These are phyloP conservation scores for Acipenser ruthenus DNA, from an alignment of 2,797 vertebrate genomes.

Conservation along the genomic window DNA sequence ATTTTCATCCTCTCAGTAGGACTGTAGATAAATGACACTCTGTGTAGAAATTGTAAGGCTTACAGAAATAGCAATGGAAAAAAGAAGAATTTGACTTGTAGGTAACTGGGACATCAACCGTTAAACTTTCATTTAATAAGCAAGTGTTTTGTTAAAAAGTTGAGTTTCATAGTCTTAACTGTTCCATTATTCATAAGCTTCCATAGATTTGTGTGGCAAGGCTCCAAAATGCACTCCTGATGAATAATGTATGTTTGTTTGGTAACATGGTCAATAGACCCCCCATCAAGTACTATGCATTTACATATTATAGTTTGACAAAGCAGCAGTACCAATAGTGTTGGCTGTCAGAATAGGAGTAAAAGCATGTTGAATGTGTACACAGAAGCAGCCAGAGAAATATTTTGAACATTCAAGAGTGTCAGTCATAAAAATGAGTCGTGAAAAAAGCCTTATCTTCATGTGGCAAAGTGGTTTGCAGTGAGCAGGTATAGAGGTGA, in stretches of 20 bases:
- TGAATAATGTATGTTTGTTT: slow-evolving; percentile 40
- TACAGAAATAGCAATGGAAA: too few species aligned
- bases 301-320: slow-evolving; percentile 53
- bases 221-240: slow-evolving; percentile 4
- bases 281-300: slow-evolving; percentile 38
- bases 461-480: too few species aligned
- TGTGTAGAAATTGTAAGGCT: too few species aligned
- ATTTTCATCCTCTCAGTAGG: too few species aligned
- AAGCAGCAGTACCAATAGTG: slow-evolving; percentile 37
- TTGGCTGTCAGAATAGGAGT: slow-evolving; percentile 41
- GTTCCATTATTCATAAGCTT: slow-evolving; percentile 8
- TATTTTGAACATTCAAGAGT: too few species aligned
- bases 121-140: neutral
- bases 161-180: neutral
- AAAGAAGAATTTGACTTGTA: too few species aligned
- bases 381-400: too few species aligned
- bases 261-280: slow-evolving; percentile 32
- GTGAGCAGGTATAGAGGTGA: too few species aligned
- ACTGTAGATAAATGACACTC: too few species aligned
- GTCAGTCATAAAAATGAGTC: too few species aligned
- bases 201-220: slow-evolving; percentile 5
- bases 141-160: neutral
- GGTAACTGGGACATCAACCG: too few species aligned
- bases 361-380: slow-evolving; percentile 18
- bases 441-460: too few species aligned